Conservation (phyloP, 2,113 vertebrate genomes). For the Clarias batrachus region DNA sequence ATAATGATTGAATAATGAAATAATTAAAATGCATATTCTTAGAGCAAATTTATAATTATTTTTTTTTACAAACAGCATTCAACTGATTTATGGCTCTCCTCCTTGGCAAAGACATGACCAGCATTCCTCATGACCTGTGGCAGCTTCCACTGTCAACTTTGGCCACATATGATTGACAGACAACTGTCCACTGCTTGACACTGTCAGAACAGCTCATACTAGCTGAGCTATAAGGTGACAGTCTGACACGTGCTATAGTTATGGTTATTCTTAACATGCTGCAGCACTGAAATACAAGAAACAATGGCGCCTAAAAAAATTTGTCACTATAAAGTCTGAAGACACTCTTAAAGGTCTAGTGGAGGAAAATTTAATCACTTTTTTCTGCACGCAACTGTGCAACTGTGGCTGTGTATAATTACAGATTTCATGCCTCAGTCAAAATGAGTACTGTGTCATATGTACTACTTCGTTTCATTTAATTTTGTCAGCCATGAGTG, state of each 20-base stretch:
- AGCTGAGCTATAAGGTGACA: slow-evolving; percentile 31
- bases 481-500: not conserved
- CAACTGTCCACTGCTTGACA: slow-evolving; percentile 43
- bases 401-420: not conserved
- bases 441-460: not conserved
- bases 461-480: not conserved
- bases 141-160: slow-evolving; percentile 40
- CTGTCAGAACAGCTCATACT: slow-evolving; percentile 42
- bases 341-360: not conserved
- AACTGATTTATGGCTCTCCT: not conserved
- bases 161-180: slow-evolving; percentile 18
- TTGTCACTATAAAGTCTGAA: not conserved
- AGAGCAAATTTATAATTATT: not conserved
- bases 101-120: slow-evolving; percentile 49
- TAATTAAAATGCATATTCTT: not conserved
- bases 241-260: slow-evolving; percentile 22
- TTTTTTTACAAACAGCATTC: too few species aligned
- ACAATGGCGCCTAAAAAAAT: not conserved
- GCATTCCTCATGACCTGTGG: slow-evolving; percentile 59
- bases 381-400: not conserved
- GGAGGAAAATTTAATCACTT: not conserved
- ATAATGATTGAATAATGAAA: not conserved
- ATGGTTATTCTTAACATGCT: slow-evolving; percentile 1
- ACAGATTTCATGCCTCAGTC: not conserved
- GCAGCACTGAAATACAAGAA: not conserved